Evolutionary conservation across 2,888 invertebrate species (phyloP), one percentile per base, ranked within the genome.

Genomic region (Aphodius sticticus): DNA sequence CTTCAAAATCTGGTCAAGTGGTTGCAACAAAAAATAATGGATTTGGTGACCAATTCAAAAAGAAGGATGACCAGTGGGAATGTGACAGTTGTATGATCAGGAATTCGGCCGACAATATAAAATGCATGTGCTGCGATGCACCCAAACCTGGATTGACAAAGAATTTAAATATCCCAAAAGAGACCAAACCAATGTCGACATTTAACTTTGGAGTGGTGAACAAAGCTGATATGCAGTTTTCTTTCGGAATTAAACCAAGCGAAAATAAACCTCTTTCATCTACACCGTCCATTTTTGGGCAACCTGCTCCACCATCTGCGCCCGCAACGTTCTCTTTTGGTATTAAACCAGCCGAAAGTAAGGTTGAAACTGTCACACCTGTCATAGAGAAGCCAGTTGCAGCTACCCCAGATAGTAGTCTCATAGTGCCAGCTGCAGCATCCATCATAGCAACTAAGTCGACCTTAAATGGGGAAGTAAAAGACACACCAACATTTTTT

Each of bases 71-170:
- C 69, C 86, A 90, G 78, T 94, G 93, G 94, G 91, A 92, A 81
- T 94, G 94, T 86, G 87, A 88, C 14, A 90, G 90, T 16, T 94
- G 94, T 85, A 91, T 93, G 90, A 90, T 93, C 0, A 89, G 89
- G 78, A 94, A 94, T 85, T 88, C 90, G 75, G 85, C 86, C 5
- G 87, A 88, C 16, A 88, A 88, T 26, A 84, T 82, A 6, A 90
- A 90, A 81, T 94, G 93, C 86, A 88, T 90, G 77, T 92, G 93
- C 83, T 94, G 94, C 86, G 91, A 91, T 82, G 90, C 92, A 78
- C 85, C 88, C 0, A 92, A 91, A 85, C 91, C 91, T 0, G 90
- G 90, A 77, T 69, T 77, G 72, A 80, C 79, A 15, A 36, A 77
- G 2, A 82, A 82, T 35, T 82, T 80, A 6, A 77, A 77, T 35